Base-by-base conservation (phyloP, 1,140 invertebrate genomes). In the Aphelenchoides fujianensis region DNA sequence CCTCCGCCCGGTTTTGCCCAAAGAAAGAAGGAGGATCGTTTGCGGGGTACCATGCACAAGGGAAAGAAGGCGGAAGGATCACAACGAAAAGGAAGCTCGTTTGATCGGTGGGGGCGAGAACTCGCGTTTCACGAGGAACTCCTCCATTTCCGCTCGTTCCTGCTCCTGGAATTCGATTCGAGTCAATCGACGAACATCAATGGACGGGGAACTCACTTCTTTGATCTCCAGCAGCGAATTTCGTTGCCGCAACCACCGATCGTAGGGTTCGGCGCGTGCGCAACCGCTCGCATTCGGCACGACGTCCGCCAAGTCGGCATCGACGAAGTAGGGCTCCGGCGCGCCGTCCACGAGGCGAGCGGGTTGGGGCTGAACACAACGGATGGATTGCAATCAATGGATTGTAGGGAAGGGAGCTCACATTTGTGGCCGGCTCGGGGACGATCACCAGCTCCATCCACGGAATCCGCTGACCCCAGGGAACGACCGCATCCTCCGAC, bases 271-370 rank as follows among this genome's bases (percentile, higher is more conserved):
- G 2, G 63, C 16, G n/a, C 63, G 63, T 27, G 63, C 63, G 53
- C 63, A 66, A 12, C 63, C 63, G 32, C 63, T 66, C 12, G 63
- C 32, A 1, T 36, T 37, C 32, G 63, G 63, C 32, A 66, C 63
- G 12, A 66, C 16, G 36, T 66, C 63, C 12, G 12, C 30, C 12
- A 66, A 30, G 28, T 66, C 63, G 28, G 16, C 12, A 35, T 66
- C 63, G 2, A n/a, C 63, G 31, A 32, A 66, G 34, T 66, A 66
- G 12, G 63, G 34, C 28, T 66, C 63, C 0, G 63, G 34, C 1
- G 28, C 12, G 34, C 63, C 63, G 32, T 66, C 27, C 1, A 36
- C 32, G 23, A 66, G 53, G 2, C 63, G 31, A 1, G 63, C 63
- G 2, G 63, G 63, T 3, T 66, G 63, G 12, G 63, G 63, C 63